Evolutionary conservation across 2,113 vertebrate species (phyloP), one percentile per base, ranked within the genome.

Genomic region (Pandion haliaetus): DNA sequence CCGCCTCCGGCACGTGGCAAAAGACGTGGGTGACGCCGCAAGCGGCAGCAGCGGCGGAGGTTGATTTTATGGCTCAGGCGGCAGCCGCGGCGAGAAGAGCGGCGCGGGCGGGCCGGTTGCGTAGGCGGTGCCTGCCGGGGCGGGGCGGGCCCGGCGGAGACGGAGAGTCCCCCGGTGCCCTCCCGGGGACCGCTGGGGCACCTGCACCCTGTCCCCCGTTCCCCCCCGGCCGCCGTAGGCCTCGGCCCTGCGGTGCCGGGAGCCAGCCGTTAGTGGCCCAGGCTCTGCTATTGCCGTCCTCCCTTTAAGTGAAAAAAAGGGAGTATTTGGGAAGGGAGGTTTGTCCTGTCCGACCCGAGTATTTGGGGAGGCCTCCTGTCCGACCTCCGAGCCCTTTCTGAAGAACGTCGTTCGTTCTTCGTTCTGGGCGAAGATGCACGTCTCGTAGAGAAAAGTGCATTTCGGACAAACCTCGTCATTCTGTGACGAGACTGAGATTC

Each of bases 351-450:
- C n/a, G n/a, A n/a, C n/a, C n/a, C n/a, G 19, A 13, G 20, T 9
- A 4, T 40, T 57, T 47, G 5, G 34, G 29, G 17, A 18, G 44
- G 18, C 38, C 25, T 19, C 32, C 36, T 36, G 26, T 3, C 17
- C 6, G 6, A 28, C 4, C 25, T 21, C 17, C 1, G 8, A 6
- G 12, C 14, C 16, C 5, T 8, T 20, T 20, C 14, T 9, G 14
- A 49, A 4, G 24, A 21, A 18, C 2, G 4, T 23, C 31, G 59
- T 20, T 19, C 23, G 42, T 15, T 2, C 18, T 45, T 66, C 8
- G 5, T 47, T n/a, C 17, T 47, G 38, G 13, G 29, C 3, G 2
- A 32, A 28, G 54, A 4, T 0, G 8, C 8, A 3, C 1, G 1
- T 62, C 50, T 4, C 1, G 10, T 8, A 5, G 29, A 4, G 23